phyloP scores from a whole-genome alignment of 2,113 vertebrate genomes.

The Sciurus niger region DNA sequence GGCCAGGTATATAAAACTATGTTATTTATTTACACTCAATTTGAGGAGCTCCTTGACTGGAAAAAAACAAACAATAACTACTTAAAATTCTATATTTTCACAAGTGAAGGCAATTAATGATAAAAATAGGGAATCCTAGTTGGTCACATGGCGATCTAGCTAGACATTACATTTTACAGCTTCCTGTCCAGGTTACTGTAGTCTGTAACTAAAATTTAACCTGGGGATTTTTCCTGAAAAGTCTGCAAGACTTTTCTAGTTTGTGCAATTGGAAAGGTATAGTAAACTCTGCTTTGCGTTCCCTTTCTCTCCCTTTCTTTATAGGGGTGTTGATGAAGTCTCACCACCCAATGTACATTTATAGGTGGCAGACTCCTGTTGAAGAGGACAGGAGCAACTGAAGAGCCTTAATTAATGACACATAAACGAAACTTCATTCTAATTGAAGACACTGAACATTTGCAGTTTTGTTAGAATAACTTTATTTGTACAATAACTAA shows the following conservation, averaged over 20 bases:
- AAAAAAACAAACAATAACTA: too few species aligned
- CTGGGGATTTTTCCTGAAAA: background rate
- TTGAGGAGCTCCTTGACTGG: background rate
- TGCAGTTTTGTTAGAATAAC: background rate
- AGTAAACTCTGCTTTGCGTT: background rate
- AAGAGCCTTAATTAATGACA: background rate
- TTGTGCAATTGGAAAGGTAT: too few species aligned
- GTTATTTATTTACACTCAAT: background rate
- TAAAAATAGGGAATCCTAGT: too few species aligned
- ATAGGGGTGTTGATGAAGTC: too few species aligned
- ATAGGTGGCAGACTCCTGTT: background rate
- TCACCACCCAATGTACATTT: background rate
- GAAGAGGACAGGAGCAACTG: rapidly evolving
- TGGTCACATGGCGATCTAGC: background rate
- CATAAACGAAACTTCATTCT: background rate
- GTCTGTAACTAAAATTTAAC: background rate
- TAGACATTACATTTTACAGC: background rate
- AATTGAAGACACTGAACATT: background rate
- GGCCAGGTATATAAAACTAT: rapidly evolving
- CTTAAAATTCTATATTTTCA: background rate
- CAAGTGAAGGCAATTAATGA: background rate
- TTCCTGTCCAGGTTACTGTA: background rate
- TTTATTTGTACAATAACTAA: background rate
- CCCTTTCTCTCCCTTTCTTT: background rate
- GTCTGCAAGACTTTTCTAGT: background rate